phyloP scores from a whole-genome alignment of 2,797 vertebrate genomes.

The Mergus octosetaceus region DNA sequence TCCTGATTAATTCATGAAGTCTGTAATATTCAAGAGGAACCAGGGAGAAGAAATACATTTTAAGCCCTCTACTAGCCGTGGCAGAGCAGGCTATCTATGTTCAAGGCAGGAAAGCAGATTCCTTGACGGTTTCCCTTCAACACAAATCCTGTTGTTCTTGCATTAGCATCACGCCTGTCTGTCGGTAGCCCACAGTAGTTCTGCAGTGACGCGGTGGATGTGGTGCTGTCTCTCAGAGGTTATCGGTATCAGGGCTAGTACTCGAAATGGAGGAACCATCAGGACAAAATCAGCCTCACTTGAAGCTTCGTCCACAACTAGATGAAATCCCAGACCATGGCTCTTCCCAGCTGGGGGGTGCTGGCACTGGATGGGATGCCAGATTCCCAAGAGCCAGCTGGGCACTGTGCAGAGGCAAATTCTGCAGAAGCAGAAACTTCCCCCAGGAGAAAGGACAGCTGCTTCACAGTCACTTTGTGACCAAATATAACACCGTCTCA shows the following conservation, averaged over 20 bases:
- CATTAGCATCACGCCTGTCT: constrained; percentile 23
- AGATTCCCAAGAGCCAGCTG: not conserved
- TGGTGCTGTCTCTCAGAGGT: not conserved
- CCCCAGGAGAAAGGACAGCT: not conserved
- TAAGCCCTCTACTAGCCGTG: constrained; percentile 43
- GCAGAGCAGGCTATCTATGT: constrained; percentile 15
- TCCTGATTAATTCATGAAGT: constrained; percentile 64
- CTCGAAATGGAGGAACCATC: not conserved
- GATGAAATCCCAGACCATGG: not conserved
- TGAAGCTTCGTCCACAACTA: not conserved
- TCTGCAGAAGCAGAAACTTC: not conserved
- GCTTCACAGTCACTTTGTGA: not conserved
- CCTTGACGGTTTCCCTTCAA: not conserved
- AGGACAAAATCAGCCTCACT: not conserved
- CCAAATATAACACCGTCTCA: not conserved
- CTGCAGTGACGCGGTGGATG: not conserved
- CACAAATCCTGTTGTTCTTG: not conserved
- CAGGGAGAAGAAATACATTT: constrained; percentile 27
- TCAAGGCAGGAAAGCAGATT: constrained; percentile 48
- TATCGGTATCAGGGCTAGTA: constrained; percentile 6
- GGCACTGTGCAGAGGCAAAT: accelerated
- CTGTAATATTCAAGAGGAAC: constrained; percentile 56
- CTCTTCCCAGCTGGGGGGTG: not conserved
- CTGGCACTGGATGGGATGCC: not conserved
- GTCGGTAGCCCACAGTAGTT: not conserved